Evolutionary conservation across 1,140 invertebrate genomes (phyloP).

Genomic region (Steinernema khuongi): DNA sequence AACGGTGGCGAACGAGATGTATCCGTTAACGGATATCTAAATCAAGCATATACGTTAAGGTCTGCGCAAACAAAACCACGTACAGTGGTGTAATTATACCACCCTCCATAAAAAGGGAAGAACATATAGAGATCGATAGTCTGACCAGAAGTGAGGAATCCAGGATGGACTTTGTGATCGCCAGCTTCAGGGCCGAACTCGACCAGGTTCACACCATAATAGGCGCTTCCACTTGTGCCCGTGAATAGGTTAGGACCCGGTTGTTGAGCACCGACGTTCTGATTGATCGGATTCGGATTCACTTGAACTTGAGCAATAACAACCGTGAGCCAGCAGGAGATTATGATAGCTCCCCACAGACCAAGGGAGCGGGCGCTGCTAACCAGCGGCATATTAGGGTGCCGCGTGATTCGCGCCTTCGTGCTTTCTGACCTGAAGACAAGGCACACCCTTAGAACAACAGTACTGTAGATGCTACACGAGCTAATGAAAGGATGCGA

Average conservation of each 20-base stretch:
- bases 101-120: constrained; percentile 57
- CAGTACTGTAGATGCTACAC: background rate
- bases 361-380: background rate
- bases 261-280: background rate
- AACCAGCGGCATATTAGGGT: background rate
- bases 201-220: constrained; percentile 52
- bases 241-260: constrained; percentile 38
- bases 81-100: constrained; percentile 59
- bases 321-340: background rate
- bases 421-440: no score
- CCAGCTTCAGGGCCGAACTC: constrained; percentile 56
- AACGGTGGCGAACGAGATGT: constrained; percentile 58
- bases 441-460: background rate
- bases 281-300: background rate
- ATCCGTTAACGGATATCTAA: constrained; percentile 58
- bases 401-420: no score
- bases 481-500: constrained; percentile 4
- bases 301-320: background rate
- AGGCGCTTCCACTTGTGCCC: constrained; percentile 46
- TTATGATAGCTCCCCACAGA: background rate
- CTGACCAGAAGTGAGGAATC: constrained; percentile 56
- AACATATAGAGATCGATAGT: constrained; percentile 57
- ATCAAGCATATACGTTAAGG: constrained; percentile 29
- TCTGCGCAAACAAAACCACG: background rate
- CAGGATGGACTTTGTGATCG: constrained; percentile 54